Evolutionary conservation across 2,888 invertebrate genomes (phyloP).

Genomic region (Ypsolopha scabrella): DNA sequence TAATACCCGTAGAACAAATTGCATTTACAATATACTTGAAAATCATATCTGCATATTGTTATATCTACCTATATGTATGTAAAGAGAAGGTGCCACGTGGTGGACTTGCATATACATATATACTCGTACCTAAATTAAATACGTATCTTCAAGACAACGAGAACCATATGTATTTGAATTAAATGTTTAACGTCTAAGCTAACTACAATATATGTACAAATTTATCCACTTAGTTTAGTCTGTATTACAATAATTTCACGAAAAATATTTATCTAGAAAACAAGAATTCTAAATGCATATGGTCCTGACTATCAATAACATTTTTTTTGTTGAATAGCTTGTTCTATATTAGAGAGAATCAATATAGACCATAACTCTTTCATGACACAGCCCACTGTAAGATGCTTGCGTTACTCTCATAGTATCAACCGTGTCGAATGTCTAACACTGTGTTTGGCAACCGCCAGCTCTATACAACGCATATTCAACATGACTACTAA

Average conservation of each 20-base stretch:
- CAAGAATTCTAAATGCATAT: slow-evolving; percentile 24
- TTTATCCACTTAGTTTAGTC: background rate
- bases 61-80: background rate
- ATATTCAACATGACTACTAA: slow-evolving; percentile 23
- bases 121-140: background rate
- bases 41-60: too few species aligned
- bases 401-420: slow-evolving; percentile 9
- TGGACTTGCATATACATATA: slow-evolving; percentile 1
- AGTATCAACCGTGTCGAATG: background rate
- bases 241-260: background rate
- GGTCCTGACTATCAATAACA: slow-evolving; percentile 16
- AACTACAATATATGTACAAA: background rate
- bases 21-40: slow-evolving; percentile 22
- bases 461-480: background rate
- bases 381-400: slow-evolving; percentile 14
- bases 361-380: background rate
- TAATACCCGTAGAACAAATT: slow-evolving; percentile 71
- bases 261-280: slow-evolving; percentile 8
- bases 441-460: background rate
- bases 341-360: background rate
- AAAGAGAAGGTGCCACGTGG: background rate
- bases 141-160: background rate
- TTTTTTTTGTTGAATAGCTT: background rate
- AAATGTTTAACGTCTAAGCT: background rate
- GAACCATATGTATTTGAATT: slow-evolving; percentile 2